These are phyloP conservation scores for Hyperoplus immaculatus DNA, from an alignment of 2,797 vertebrate genomes.

Conservation along the genomic window DNA sequence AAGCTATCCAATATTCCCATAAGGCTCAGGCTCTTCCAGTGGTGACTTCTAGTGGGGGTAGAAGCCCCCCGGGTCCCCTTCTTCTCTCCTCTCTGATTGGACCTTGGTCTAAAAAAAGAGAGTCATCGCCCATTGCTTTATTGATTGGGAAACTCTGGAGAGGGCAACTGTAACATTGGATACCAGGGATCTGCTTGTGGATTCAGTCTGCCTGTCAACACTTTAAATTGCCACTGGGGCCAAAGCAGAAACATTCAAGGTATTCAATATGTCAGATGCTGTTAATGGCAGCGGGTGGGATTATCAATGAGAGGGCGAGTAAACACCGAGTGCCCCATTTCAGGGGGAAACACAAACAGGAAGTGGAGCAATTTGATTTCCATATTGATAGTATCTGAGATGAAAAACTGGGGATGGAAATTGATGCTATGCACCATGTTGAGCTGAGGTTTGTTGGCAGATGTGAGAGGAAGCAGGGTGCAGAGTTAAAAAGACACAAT, in stretches of 20 bases:
- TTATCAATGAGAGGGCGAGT: conserved; percentile 58
- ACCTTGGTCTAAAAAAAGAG: conserved; percentile 70
- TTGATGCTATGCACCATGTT: conserved; percentile 39
- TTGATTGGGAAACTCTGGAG: conserved; percentile 76
- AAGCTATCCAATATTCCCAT: conserved; percentile 75
- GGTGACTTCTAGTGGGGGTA: conserved; percentile 56
- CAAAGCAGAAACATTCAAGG: conserved; percentile 65
- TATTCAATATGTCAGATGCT: conserved; percentile 74
- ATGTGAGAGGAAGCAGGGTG: conserved; percentile 18
- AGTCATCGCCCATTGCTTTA: conserved; percentile 70
- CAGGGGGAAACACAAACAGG: conserved; percentile 56
- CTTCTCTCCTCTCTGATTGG: conserved; percentile 58
- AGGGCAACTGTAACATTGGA: conserved; percentile 67
- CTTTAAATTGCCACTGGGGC: conserved; percentile 75
- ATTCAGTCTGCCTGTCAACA: conserved; percentile 75
- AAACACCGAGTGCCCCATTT: conserved; percentile 50
- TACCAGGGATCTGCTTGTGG: conserved; percentile 70
- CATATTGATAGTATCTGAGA: conserved; percentile 74
- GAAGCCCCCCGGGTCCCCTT: conserved; percentile 23
- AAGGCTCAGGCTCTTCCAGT: conserved; percentile 56
- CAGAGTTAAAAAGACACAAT: conserved; percentile 36
- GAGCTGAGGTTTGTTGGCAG: conserved; percentile 32
- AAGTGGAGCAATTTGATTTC: conserved; percentile 73
- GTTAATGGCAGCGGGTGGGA: conserved; percentile 64
- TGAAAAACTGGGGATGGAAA: conserved; percentile 58